Evolutionary conservation across 2,113 vertebrate species (phyloP).

Genomic region (Tachuris rubrigastra): DNA sequence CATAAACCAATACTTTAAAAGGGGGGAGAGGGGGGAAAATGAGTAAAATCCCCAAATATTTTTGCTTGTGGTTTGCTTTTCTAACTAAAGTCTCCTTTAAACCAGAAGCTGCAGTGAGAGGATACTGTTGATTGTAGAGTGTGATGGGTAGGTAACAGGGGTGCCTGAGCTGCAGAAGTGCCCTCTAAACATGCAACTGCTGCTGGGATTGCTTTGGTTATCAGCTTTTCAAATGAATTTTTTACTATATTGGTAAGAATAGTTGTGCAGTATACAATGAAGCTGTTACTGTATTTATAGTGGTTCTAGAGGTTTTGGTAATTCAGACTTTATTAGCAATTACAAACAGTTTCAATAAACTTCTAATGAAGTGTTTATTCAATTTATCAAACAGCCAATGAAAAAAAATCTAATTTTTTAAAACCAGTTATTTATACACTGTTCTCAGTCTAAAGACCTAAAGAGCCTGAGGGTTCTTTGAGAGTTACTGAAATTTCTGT

Average conservation of each 20-base stretch:
- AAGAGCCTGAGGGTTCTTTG: not conserved
- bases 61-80: not conserved
- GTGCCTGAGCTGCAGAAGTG: not conserved
- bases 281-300: not conserved
- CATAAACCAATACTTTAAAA: not conserved
- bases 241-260: not conserved
- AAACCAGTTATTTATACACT: not conserved
- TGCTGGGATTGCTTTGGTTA: not conserved
- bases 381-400: not conserved
- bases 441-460: not conserved
- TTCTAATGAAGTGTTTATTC: constrained; percentile 5
- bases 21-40: not conserved
- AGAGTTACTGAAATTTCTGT: not conserved
- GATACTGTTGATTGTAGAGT: not conserved
- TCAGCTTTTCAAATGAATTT: not conserved
- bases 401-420: not conserved
- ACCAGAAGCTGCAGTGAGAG: not conserved
- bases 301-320: not conserved
- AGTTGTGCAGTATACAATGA: not conserved
- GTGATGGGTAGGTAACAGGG: not conserved
- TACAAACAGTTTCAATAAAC: constrained; percentile 15
- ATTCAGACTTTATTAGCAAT: constrained; percentile 35
- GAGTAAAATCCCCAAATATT: not conserved
- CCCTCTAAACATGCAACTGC: not conserved
- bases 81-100: not conserved